Evolutionary conservation across 2,888 invertebrate species (phyloP).

Genomic region (Cosmorhoe ocellata): DNA sequence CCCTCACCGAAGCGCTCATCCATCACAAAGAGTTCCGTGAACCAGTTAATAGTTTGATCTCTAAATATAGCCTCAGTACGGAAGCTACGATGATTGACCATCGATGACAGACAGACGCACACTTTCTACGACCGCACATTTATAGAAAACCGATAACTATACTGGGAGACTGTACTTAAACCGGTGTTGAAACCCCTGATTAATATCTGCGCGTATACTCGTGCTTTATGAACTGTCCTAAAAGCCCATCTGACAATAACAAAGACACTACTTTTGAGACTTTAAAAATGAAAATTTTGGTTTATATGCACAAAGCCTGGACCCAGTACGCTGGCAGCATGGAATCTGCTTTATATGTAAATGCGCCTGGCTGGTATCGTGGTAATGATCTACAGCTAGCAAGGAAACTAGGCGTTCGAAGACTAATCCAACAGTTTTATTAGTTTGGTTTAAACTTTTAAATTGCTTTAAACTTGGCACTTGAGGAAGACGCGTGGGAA

Average conservation of each 20-base stretch:
- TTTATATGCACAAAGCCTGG: too few species aligned
- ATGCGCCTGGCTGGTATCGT: not conserved
- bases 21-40: constrained; percentile 20
- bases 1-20: constrained; percentile 10
- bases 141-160: not conserved
- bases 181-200: too few species aligned
- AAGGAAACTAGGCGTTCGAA: not conserved
- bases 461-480: not conserved
- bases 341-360: constrained; percentile 2
- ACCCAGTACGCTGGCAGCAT: too few species aligned
- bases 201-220: too few species aligned
- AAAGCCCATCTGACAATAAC: too few species aligned
- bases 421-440: constrained; percentile 7
- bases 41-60: constrained; percentile 29
- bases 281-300: too few species aligned
- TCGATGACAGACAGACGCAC: constrained; percentile 33
- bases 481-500: constrained; percentile 1
- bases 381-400: constrained; percentile 5
- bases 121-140: constrained; percentile 19
- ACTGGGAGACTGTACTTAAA: too few species aligned
- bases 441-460: not conserved
- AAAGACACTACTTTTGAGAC: too few species aligned
- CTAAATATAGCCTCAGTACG: constrained; percentile 32
- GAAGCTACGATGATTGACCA: constrained; percentile 36
- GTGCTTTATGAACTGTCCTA: too few species aligned